Conservation (phyloP, 2,113 vertebrate species). For the Malurus alboscapulatus region DNA sequence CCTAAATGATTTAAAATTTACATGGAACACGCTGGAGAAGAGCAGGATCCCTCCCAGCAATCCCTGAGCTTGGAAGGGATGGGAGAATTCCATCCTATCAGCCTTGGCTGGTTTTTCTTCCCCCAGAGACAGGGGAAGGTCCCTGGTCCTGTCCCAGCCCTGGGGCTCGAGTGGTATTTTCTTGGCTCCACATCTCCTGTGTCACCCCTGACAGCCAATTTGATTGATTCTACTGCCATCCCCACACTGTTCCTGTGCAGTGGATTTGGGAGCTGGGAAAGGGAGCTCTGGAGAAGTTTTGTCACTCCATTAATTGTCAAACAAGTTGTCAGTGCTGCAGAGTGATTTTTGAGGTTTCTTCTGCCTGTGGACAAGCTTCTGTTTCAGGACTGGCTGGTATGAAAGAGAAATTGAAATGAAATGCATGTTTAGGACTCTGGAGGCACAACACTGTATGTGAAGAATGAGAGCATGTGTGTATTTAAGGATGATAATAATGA, state of each 20-base stretch:
- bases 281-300: neutral
- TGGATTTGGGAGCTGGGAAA: neutral
- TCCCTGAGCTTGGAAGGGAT: neutral
- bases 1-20: neutral
- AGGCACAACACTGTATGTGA: neutral
- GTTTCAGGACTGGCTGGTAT: accelerated
- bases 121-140: neutral
- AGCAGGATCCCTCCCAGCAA: neutral
- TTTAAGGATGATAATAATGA: neutral
- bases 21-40: neutral
- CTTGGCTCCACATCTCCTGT: neutral
- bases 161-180: neutral
- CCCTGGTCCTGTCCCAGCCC: neutral
- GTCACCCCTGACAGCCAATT: neutral
- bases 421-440: neutral
- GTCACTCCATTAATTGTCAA: neutral
- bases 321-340: neutral
- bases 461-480: accelerated
- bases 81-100: neutral
- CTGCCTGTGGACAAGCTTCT: neutral
- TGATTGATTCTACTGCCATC: neutral
- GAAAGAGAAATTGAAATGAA: neutral
- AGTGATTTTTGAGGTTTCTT: neutral
- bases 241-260: neutral
- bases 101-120: neutral